Base-by-base conservation (phyloP, 2,113 vertebrate species). In the Trogon melanurus region DNA sequence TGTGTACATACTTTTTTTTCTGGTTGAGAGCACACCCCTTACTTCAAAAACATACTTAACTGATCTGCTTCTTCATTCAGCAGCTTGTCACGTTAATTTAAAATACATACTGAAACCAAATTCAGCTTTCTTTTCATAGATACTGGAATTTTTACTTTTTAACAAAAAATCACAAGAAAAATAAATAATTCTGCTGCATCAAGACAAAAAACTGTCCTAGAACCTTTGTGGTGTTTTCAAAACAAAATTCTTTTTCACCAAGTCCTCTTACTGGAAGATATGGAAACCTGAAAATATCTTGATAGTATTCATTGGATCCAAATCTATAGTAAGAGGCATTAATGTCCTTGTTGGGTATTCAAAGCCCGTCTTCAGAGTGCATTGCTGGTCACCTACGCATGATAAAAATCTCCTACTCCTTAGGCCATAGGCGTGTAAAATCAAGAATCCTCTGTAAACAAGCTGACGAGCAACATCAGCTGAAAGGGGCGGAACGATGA, bases 391-490 rank as follows among this genome's bases (percentile, higher is more conserved):
- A 91, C 12, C 53, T 32, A 19, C 30, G 32, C 1, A 3, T 17
- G 71, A 91, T 58, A 83, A 85, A 75, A 61, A 30, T n/a, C 90
- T 45, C 7, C 0, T 5, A 4, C 36, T 90, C 54, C 95, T 71
- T 20, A 70, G 85, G 91, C 79, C 85, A 88, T 57, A 69, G 30
- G 88, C 82, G 75, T 34, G 4, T 3, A 66, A 93, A 82, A 92
- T 85, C 96, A 88, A 80, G 73, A 75, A 58, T 74, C 92, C 83
- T 74, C 91, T 29, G 29, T 13, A 79, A 80, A 76, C 88, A 90
- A 79, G n/a, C 64, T 47, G 79, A 83, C 82, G 67, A 62, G 79
- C 93, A 86, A 93, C 72, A 22, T 83, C 73, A 75, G 75, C 90
- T 89, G 48, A 38, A 36, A 70, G 81, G 13, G 74, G 79, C 50